A percentile compares a stretch with the other conserved stretches of the same genome.
Evolutionary conservation across 2,113 vertebrate species (phyloP).

Genomic region (Euleptes europaea): DNA sequence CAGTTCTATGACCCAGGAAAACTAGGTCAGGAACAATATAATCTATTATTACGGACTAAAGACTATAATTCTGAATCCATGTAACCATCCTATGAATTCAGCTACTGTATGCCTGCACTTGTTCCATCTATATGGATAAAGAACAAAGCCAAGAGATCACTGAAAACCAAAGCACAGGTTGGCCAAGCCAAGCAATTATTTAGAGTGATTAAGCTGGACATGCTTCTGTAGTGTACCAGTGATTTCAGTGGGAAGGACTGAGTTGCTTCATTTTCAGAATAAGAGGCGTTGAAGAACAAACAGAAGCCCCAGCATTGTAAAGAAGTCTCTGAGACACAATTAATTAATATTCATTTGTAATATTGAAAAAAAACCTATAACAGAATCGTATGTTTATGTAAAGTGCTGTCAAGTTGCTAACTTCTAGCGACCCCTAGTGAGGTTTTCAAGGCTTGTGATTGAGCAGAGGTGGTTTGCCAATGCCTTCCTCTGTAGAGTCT

Average conservation of each 20-base stretch:
- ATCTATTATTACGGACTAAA: background rate
- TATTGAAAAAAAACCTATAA: background rate
- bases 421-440: too few species aligned
- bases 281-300: background rate
- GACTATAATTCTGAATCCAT: background rate
- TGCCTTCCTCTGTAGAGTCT: too few species aligned
- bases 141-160: background rate
- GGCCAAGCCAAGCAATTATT: slow-evolving; percentile 10
- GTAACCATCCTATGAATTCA: background rate
- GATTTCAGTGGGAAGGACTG: background rate
- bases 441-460: too few species aligned
- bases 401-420: too few species aligned
- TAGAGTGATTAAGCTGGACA: background rate
- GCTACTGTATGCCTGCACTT: too few species aligned
- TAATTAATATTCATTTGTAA: background rate
- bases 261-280: background rate
- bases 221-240: too few species aligned
- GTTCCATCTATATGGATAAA: background rate
- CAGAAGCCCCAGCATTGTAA: background rate
- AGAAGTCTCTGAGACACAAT: background rate
- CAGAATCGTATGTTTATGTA: background rate
- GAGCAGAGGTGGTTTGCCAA: too few species aligned
- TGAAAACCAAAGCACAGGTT: background rate
- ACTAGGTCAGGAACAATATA: background rate
- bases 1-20: background rate